Evolutionary conservation across 2,797 vertebrate species (phyloP), one percentile per base, ranked within the genome.

Genomic region (Moxostoma hubbsi): DNA sequence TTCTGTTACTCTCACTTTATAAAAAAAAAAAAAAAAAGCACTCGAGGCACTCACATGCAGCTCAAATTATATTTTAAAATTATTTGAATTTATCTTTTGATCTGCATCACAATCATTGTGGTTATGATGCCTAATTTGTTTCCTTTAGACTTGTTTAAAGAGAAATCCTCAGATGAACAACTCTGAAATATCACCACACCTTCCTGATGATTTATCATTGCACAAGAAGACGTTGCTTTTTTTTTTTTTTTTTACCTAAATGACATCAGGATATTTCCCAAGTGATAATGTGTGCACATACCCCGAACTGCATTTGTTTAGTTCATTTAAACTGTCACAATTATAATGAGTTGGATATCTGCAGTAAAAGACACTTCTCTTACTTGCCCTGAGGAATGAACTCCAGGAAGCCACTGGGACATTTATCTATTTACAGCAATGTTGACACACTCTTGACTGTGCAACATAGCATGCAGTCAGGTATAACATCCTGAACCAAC

Each of bases 401-500:
- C 76, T 63, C 59, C 9, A 63, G 45, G 12, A 78, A 78, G 59
- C 67, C 24, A 51, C 55, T 51, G 12, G 62, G 51, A 65, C 61
- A 47, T 65, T 75, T 75, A 45, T 71, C 67, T 79, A 70, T 79
- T 79, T 79, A 47, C 36, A 64, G 61, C 53, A 16, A 9, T 50
- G 16, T 64, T 77, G 55, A 55, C n/a, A 65, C 74, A 67, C 54
- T 67, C 16, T 58, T 58, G 74, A 63, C 24, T 55, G 1, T 45
- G 50, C 58, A 62, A n/a, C 43, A 55, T 46, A 77, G 66, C 66
- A 77, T 53, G 51, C 51, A 64, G 57, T 50, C 51, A 73, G 69
- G 77, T 79, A 64, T 79, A 53, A 79, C 16, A 49, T 55, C 59
- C 49, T 72, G 10, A 58, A 79, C n/a, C 69, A 73, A 72, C 68